Evolutionary conservation across 2,797 vertebrate genomes (phyloP), one percentile per base, ranked within the genome.

Genomic region (Macroramphosus scolopax): DNA sequence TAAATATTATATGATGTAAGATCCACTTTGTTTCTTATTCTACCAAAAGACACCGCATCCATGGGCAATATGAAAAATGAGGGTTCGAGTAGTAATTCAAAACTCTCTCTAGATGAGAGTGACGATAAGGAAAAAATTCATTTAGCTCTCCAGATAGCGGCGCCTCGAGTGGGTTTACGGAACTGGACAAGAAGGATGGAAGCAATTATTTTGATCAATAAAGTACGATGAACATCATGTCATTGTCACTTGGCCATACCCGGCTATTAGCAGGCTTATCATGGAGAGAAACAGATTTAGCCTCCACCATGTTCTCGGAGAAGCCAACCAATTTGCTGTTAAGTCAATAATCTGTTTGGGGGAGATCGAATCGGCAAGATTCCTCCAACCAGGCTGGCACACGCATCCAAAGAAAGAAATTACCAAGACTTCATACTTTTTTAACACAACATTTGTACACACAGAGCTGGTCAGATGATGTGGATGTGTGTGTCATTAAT

Each of bases 171-270:
- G 47, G 53, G 42, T 44, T 50, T 52, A 11, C 20, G 30, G 30
- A 59, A 41, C 15, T 40, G 47, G 42, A 55, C 42, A 75, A 68
- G 67, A n/a, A 26, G 36, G 39, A 65, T 47, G 51, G 22, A 40
- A 42, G 54, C 52, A 56, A 77, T 75, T 73, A 70, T 78, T 75
- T 61, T 69, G 63, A 78, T 84, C 78, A 63, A 80, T 81, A 72
- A 8, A 12, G 22, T 33, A 55, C 64, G 65, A 63, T 75, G 59
- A 63, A 72, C 50, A 42, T 13, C 17, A 6, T 72, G 63, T 69
- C 35, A 52, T 22, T 31, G 45, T 53, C 30, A 41, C 51, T n/a
- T n/a, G n/a, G n/a, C n/a, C n/a, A n/a, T n/a, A n/a, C n/a, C n/a
- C n/a, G n/a, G 52, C 66, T 62, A 71, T 80, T 67, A 71, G 32